These are phyloP conservation scores for Ostrea edulis DNA, from an alignment of 1,140 invertebrate genomes.

Conservation along the genomic window DNA sequence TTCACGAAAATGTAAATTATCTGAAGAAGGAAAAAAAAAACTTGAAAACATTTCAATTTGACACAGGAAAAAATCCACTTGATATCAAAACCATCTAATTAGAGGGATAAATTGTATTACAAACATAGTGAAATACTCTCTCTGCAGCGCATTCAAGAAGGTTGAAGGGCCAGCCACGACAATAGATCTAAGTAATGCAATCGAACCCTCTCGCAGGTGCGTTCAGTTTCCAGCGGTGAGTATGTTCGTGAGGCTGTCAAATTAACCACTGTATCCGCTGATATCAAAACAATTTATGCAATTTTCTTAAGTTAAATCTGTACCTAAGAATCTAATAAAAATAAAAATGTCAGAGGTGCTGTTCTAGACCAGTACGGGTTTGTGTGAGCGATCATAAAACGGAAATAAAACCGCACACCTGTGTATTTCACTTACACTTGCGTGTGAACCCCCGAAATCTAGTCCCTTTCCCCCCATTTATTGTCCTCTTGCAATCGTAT, in stretches of 20 bases:
- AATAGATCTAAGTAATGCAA: slow-evolving; percentile 28
- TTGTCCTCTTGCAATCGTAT: not conserved
- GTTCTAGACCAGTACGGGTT: slow-evolving; percentile 31
- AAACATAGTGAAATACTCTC: slow-evolving; percentile 28
- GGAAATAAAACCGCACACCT: slow-evolving; percentile 27
- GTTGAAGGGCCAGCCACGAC: not conserved
- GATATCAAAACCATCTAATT: slow-evolving; percentile 33
- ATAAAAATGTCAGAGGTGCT: slow-evolving; percentile 34
- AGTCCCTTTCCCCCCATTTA: not conserved
- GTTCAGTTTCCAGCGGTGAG: not conserved
- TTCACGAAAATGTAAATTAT: too few relatives aligned
- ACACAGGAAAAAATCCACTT: slow-evolving; percentile 3
- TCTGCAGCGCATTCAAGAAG: slow-evolving; percentile 23
- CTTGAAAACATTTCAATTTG: slow-evolving; percentile 19
- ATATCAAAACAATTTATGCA: slow-evolving; percentile 38
- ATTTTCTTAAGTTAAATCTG: slow-evolving; percentile 39
- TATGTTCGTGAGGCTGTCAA: slow-evolving; percentile 30
- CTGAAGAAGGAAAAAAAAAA: not conserved
- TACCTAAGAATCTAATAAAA: slow-evolving; percentile 28
- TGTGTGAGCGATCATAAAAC: slow-evolving; percentile 20
- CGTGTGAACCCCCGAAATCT: slow-evolving; percentile 11
- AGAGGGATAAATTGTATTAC: slow-evolving; percentile 18
- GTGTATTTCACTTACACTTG: slow-evolving; percentile 38
- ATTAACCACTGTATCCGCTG: slow-evolving; percentile 26
- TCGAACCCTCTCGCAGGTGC: slow-evolving; percentile 8